phyloP scores from a whole-genome alignment of 1,140 invertebrate genomes.

The Drosophila parabipectinata region DNA sequence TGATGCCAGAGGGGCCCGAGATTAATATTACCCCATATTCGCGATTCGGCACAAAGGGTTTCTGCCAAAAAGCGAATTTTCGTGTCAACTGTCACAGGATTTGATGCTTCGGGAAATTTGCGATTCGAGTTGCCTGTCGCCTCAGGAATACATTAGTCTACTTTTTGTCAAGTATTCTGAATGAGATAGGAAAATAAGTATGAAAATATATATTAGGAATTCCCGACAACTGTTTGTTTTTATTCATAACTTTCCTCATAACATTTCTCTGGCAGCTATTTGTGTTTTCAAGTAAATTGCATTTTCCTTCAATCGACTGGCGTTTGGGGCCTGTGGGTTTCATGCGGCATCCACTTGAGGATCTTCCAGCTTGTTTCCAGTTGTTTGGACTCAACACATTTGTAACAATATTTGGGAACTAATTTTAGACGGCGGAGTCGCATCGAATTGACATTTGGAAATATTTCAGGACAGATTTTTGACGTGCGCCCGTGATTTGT shows the following conservation, averaged over 20 bases:
- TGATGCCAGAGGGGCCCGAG: slow-evolving; percentile 24
- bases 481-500: slow-evolving; percentile 83
- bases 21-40: slow-evolving; percentile 65
- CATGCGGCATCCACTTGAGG: slow-evolving; percentile 63
- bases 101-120: slow-evolving; percentile 43
- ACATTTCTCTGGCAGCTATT: slow-evolving; percentile 25
- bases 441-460: slow-evolving; percentile 76
- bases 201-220: not conserved
- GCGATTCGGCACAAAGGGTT: slow-evolving; percentile 51
- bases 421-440: slow-evolving; percentile 72
- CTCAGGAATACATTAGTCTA: slow-evolving; percentile 5
- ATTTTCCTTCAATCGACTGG: slow-evolving; percentile 41
- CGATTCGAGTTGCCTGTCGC: slow-evolving; percentile 34
- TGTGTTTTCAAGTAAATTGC: slow-evolving; percentile 60
- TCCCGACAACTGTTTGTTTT: slow-evolving; percentile 19
- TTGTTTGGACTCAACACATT: slow-evolving; percentile 83
- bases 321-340: slow-evolving; percentile 55
- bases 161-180: not conserved
- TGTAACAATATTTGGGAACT: slow-evolving; percentile 84
- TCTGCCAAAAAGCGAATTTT: slow-evolving; percentile 68
- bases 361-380: slow-evolving; percentile 43
- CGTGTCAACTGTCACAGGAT: slow-evolving; percentile 75
- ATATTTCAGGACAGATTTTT: slow-evolving; percentile 83
- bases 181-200: not conserved
- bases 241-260: slow-evolving; percentile 30